These are phyloP conservation scores for Dermolepida albohirtum DNA, from an alignment of 2,888 invertebrate species.

Conservation along the genomic window DNA sequence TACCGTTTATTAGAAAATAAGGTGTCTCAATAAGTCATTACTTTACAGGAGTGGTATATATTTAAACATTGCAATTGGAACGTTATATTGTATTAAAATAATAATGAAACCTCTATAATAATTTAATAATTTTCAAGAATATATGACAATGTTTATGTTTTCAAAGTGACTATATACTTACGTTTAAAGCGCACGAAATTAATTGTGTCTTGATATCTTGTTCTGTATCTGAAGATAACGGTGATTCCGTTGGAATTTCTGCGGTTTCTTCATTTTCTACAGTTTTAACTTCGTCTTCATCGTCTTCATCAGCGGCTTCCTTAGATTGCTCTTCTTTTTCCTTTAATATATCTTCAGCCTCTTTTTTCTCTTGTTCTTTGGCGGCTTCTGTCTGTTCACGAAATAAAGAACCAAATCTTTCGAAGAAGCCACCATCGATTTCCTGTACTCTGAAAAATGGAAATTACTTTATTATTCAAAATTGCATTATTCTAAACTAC, in stretches of 20 bases:
- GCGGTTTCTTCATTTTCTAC: conserved; percentile 42
- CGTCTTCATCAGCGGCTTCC: conserved; percentile 37
- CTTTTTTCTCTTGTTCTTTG: conserved; percentile 64
- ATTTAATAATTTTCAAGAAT: conserved; percentile 3
- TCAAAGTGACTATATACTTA: conserved; percentile 18
- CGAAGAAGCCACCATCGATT: conserved; percentile 86
- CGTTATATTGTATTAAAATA: too few species aligned
- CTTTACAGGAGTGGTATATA: too few species aligned
- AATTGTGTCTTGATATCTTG: conserved; percentile 68
- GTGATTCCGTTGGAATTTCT: conserved; percentile 57
- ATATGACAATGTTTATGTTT: too few species aligned
- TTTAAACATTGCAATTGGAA: too few species aligned
- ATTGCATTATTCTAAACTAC: too few species aligned
- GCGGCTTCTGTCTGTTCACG: conserved; percentile 73
- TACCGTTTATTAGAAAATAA: too few species aligned
- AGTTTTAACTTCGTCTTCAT: conserved; percentile 53
- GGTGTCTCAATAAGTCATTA: too few species aligned
- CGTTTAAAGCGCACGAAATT: conserved; percentile 40
- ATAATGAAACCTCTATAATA: neutral
- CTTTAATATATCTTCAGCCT: conserved; percentile 53
- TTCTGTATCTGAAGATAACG: conserved; percentile 71
- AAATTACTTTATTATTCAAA: too few species aligned
- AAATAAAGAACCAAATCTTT: conserved; percentile 82
- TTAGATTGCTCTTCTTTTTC: conserved; percentile 60
- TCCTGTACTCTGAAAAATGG: conserved; percentile 82